phyloP scores from a whole-genome alignment of 2,113 vertebrate genomes.

The Anas platyrhynchos region DNA sequence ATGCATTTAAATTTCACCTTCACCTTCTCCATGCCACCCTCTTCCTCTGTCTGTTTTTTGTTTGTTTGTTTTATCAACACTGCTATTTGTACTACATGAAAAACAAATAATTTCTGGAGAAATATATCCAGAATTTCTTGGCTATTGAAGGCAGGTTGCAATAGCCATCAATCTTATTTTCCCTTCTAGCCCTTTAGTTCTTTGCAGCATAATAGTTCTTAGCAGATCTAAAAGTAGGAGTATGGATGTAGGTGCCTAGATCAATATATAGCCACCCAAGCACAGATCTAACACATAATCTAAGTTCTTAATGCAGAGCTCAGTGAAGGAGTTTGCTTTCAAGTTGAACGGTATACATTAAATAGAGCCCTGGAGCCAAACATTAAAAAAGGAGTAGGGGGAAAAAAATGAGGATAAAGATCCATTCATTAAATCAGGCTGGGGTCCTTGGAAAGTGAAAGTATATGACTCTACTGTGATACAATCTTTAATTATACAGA shows the following conservation, averaged over 20 bases:
- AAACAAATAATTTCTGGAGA: background rate
- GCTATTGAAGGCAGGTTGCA: background rate
- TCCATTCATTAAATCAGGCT: background rate
- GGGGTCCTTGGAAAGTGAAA: background rate
- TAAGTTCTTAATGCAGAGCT: background rate
- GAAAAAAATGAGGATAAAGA: background rate
- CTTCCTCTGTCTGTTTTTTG: background rate
- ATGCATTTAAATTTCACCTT: background rate
- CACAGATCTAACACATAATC: background rate
- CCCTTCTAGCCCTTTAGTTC: background rate
- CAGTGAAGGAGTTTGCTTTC: background rate
- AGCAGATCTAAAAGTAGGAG: background rate
- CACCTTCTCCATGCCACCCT: background rate
- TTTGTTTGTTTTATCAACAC: background rate
- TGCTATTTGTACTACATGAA: background rate
- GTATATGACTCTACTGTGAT: background rate
- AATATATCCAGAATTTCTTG: background rate
- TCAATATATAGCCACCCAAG: background rate
- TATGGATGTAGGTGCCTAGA: background rate
- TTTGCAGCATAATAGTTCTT: background rate
- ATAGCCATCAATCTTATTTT: background rate
- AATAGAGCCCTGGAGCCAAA: constrained; percentile 9
- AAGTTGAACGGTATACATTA: background rate
- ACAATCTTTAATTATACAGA: constrained; percentile 13
- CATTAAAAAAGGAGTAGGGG: background rate